These are phyloP conservation scores for Pungitius pungitius DNA, from an alignment of 2,113 vertebrate genomes.

Conservation along the genomic window DNA sequence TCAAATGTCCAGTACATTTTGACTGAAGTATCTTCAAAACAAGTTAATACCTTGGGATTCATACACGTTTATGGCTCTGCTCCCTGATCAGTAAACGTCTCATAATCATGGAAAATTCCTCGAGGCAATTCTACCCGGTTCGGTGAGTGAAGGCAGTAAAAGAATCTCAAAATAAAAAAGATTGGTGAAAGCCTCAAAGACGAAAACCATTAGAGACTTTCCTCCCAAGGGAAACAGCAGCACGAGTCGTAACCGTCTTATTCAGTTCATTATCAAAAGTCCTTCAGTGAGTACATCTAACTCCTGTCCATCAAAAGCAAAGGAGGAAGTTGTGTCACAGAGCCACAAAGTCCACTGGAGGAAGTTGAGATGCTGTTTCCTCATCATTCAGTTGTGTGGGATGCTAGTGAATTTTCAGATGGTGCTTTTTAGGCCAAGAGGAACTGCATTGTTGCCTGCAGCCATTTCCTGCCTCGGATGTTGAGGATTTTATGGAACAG, in stretches of 20 bases:
- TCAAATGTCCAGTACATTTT: neutral
- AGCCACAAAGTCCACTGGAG: constrained; percentile 2
- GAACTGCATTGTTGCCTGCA: neutral
- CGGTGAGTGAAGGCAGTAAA: neutral
- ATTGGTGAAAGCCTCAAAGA: neutral
- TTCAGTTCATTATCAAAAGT: neutral
- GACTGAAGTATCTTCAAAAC: neutral
- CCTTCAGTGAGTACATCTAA: neutral
- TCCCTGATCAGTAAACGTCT: neutral
- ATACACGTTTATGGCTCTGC: neutral
- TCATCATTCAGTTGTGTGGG: neutral
- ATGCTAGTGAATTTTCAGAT: neutral
- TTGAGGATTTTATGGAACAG: neutral
- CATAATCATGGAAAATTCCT: neutral
- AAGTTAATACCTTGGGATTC: neutral
- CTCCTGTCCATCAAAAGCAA: neutral
- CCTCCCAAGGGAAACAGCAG: neutral
- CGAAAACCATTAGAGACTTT: neutral
- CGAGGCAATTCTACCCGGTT: neutral
- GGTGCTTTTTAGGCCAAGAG: neutral
- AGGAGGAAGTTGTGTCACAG: neutral
- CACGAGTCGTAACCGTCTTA: neutral
- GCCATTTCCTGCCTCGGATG: neutral
- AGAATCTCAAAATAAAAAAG: neutral
- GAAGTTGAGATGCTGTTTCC: constrained; percentile 1